A percentile compares a stretch with the other conserved stretches of the same genome.
Conservation (phyloP, 2,797 vertebrate species). For the Sebastes oblongus region DNA sequence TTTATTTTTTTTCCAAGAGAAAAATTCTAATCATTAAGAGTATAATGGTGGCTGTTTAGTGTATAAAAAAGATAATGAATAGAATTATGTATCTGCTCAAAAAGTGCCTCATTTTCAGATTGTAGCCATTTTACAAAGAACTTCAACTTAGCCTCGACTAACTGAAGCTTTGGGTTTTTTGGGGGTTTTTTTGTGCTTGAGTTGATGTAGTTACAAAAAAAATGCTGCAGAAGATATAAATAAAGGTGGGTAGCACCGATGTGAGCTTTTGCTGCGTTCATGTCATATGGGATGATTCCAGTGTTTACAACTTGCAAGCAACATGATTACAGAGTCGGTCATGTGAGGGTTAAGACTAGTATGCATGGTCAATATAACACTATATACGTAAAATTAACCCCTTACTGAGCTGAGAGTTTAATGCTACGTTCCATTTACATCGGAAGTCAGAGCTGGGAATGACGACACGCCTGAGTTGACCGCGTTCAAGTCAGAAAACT, state of each 20-base stretch:
- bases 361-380: neutral
- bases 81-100: constrained; percentile 65
- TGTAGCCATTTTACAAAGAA: constrained; percentile 70
- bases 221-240: constrained; percentile 25
- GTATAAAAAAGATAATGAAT: constrained; percentile 52
- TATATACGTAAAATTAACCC: neutral
- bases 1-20: constrained; percentile 5
- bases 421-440: too few relatives aligned
- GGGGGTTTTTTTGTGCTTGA: constrained; percentile 10
- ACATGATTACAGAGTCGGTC: neutral
- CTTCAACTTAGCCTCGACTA: constrained; percentile 42
- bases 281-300: constrained; percentile 16
- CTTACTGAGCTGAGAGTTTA: neutral
- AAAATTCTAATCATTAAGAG: constrained; percentile 36
- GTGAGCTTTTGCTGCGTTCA: constrained; percentile 38
- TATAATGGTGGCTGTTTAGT: constrained; percentile 46
- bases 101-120: constrained; percentile 82
- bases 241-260: constrained; percentile 25
- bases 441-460: too few relatives aligned
- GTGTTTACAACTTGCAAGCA: neutral
- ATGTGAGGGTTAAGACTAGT: neutral
- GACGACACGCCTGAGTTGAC: rapidly evolving
- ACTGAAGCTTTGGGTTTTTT: constrained; percentile 49
- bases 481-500: too few relatives aligned
- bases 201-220: constrained; percentile 49